phyloP scores from a whole-genome alignment of 2,113 vertebrate genomes.

The Morone saxatilis region DNA sequence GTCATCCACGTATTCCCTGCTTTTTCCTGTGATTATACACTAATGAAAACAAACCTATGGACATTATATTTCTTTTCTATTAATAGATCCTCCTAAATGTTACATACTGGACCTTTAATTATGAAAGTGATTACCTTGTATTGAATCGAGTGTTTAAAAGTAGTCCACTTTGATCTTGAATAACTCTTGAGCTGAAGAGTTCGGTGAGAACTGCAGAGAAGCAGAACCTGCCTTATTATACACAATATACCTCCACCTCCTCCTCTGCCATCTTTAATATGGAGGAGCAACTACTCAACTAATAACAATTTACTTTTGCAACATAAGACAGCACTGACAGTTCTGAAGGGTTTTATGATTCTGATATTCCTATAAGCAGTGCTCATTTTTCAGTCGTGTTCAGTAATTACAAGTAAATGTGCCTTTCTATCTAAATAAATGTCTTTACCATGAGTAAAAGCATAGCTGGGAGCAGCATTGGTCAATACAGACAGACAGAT shows the following conservation, averaged over 20 bases:
- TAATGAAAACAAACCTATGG: too few relatives aligned
- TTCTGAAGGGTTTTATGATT: slow-evolving; percentile 45
- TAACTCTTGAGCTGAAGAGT: too few relatives aligned
- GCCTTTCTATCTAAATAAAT: slow-evolving; percentile 73
- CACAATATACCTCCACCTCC: neutral
- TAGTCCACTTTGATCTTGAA: neutral
- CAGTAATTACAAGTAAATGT: slow-evolving; percentile 68
- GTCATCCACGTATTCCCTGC: too few relatives aligned
- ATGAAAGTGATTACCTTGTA: neutral
- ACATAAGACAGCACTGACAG: slow-evolving; percentile 23
- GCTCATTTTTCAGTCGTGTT: slow-evolving; percentile 53
- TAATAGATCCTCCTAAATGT: too few relatives aligned
- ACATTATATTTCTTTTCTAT: too few relatives aligned
- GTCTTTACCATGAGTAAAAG: slow-evolving; percentile 66
- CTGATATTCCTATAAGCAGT: slow-evolving; percentile 34
- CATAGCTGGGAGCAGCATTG: slow-evolving; percentile 65
- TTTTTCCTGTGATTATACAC: too few relatives aligned
- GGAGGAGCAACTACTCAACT: neutral
- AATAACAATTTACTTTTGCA: slow-evolving; percentile 10
- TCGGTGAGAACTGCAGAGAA: neutral
- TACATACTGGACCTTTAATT: too few relatives aligned
- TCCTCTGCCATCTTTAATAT: neutral
- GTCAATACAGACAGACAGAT: slow-evolving; percentile 80
- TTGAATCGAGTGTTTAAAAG: neutral
- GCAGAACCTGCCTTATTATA: neutral